Conservation (phyloP, 2,797 vertebrate species). For the Pipistrellus pipistrellus region DNA sequence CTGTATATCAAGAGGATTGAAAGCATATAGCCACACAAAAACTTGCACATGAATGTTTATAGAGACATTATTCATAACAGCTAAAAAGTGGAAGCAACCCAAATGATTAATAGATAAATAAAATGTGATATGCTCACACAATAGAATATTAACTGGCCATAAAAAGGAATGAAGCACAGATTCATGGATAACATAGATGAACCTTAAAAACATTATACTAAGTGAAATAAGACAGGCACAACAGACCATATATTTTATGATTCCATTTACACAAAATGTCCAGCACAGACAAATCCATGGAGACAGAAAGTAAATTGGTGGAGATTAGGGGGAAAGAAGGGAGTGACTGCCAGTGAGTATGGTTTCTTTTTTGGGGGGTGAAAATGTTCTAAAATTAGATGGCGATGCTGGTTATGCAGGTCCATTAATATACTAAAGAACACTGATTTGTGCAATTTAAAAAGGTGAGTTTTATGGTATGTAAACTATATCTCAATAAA, state of each 20-base stretch:
- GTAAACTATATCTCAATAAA: constrained; percentile 22
- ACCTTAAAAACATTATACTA: background rate
- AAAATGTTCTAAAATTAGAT: constrained; percentile 37
- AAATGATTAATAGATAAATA: constrained; percentile 16
- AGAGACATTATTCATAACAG: background rate
- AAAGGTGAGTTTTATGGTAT: constrained; percentile 28
- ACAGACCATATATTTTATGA: constrained; percentile 6
- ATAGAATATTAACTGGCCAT: background rate
- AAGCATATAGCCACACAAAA: constrained; percentile 12
- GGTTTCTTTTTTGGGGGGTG: background rate
- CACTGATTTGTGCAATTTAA: background rate
- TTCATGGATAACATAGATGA: background rate
- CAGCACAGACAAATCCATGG: constrained; percentile 15
- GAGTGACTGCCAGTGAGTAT: background rate
- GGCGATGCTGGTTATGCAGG: background rate
- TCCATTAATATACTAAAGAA: constrained; percentile 23
- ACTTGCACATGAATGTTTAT: background rate
- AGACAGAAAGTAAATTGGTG: constrained; percentile 11
- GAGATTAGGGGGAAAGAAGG: background rate
- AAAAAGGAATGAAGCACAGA: constrained; percentile 40
- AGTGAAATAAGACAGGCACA: background rate
- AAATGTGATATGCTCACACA: background rate
- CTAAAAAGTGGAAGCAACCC: background rate
- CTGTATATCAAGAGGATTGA: background rate
- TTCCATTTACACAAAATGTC: background rate